Conservation (phyloP, 2,888 invertebrate genomes). For the Aproaerema taeniolella region DNA sequence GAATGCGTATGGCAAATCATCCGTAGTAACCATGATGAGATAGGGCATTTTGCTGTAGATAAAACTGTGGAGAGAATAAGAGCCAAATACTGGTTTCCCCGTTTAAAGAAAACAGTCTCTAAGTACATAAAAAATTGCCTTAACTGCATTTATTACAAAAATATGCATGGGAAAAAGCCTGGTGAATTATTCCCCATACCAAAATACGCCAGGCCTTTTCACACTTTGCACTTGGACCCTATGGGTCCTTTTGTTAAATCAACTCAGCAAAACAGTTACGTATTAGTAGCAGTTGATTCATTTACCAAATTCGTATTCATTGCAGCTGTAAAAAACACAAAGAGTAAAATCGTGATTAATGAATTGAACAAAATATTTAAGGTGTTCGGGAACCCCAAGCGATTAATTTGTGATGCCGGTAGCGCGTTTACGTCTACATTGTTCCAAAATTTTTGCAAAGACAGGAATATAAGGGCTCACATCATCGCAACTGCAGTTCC, state of each 20-base stretch:
- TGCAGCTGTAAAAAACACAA: slow-evolving; percentile 1
- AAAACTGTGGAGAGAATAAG: slow-evolving; percentile 24
- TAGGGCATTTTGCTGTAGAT: slow-evolving; percentile 29
- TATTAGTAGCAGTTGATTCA: slow-evolving; percentile 23
- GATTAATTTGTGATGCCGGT: slow-evolving; percentile 4
- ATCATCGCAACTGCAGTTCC: slow-evolving; percentile 18
- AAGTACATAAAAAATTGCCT: slow-evolving; percentile 23
- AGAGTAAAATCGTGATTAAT: too few species aligned
- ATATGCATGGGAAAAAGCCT: slow-evolving; percentile 18
- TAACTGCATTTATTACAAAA: slow-evolving; percentile 22
- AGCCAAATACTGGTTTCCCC: slow-evolving; percentile 25
- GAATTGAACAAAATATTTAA: slow-evolving; percentile 5
- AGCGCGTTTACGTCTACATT: too few species aligned
- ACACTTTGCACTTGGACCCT: slow-evolving; percentile 22
- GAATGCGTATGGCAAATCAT: slow-evolving; percentile 22
- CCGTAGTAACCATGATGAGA: slow-evolving; percentile 25
- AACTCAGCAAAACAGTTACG: slow-evolving; percentile 18
- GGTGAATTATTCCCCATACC: slow-evolving; percentile 22
- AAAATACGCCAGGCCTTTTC: slow-evolving; percentile 23
- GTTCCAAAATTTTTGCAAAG: slow-evolving; percentile 7
- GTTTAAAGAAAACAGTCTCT: slow-evolving; percentile 18
- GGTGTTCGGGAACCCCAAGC: slow-evolving; percentile 5
- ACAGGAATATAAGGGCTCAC: slow-evolving; percentile 4
- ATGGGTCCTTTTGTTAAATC: slow-evolving; percentile 24
- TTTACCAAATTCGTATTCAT: slow-evolving; percentile 19